These are phyloP conservation scores for Neotoma lepida DNA, from an alignment of 2,113 vertebrate genomes.

Conservation along the genomic window DNA sequence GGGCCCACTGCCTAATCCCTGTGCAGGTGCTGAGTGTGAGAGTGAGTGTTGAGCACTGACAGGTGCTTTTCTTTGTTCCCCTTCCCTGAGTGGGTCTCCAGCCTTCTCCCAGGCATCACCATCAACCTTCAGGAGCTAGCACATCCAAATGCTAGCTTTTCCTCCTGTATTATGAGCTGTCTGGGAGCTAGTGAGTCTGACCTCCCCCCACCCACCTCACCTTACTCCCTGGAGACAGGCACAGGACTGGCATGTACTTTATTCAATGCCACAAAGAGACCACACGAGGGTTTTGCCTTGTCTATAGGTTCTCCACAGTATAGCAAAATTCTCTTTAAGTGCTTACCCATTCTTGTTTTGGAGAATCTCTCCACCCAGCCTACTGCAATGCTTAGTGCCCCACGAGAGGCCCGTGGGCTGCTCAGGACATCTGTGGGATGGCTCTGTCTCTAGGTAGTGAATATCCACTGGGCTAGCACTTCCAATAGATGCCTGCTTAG, in stretches of 20 bases:
- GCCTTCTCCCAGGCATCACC: not conserved
- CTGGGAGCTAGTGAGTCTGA: not conserved
- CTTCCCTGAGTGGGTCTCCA: not conserved
- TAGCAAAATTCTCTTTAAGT: not conserved
- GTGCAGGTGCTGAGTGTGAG: not conserved
- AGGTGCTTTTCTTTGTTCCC: not conserved
- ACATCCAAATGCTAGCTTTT: too few species aligned
- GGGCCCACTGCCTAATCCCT: not conserved
- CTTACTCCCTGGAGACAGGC: not conserved
- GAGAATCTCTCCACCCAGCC: not conserved
- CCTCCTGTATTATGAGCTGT: not conserved
- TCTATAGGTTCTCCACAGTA: not conserved
- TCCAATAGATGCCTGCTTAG: not conserved
- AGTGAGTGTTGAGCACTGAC: not conserved
- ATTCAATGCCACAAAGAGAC: not conserved
- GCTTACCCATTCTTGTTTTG: not conserved
- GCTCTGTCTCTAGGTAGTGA: not conserved
- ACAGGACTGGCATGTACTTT: not conserved
- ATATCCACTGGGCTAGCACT: not conserved
- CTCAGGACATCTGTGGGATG: not conserved
- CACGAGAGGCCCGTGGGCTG: not conserved
- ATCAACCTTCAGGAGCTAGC: not conserved
- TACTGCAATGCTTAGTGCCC: not conserved
- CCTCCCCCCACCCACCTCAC: not conserved
- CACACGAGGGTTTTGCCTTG: not conserved